Evolutionary conservation across 2,797 vertebrate genomes (phyloP).

Genomic region (Ctenopoma kingsleyae): DNA sequence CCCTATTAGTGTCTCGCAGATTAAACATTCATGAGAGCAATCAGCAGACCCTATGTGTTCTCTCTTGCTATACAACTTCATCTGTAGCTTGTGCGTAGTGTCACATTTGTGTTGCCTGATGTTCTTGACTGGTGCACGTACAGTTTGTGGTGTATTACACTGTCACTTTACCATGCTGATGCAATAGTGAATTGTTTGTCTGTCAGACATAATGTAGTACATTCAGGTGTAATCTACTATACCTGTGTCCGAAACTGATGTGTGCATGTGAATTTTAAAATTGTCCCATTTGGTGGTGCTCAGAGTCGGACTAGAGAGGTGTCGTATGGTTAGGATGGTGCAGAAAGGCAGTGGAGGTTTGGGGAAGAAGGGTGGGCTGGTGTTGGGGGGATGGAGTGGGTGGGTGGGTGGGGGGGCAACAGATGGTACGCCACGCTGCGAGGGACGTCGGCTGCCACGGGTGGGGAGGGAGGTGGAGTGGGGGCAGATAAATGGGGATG

Average conservation of each 20-base stretch:
- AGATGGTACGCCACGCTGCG: slow-evolving; percentile 85
- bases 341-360: slow-evolving; percentile 65
- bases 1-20: slow-evolving; percentile 72
- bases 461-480: slow-evolving; percentile 64
- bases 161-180: background rate
- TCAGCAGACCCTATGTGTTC: slow-evolving; percentile 70
- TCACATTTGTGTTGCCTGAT: slow-evolving; percentile 25
- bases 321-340: slow-evolving; percentile 63
- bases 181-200: slow-evolving; percentile 4
- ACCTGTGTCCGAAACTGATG: background rate
- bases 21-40: slow-evolving; percentile 83
- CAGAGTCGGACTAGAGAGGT: slow-evolving; percentile 51
- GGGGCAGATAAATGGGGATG: slow-evolving; percentile 80
- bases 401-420: slow-evolving; percentile 70
- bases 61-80: slow-evolving; percentile 67
- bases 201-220: background rate
- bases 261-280: slow-evolving; percentile 41
- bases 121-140: background rate
- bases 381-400: slow-evolving; percentile 32
- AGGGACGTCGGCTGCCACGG: slow-evolving; percentile 81
- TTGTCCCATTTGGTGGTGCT: slow-evolving; percentile 54
- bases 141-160: background rate
- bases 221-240: background rate
- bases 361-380: slow-evolving; percentile 57
- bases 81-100: slow-evolving; percentile 45